These are phyloP conservation scores for Perccottus glenii DNA, from an alignment of 2,113 vertebrate species.

Conservation along the genomic window DNA sequence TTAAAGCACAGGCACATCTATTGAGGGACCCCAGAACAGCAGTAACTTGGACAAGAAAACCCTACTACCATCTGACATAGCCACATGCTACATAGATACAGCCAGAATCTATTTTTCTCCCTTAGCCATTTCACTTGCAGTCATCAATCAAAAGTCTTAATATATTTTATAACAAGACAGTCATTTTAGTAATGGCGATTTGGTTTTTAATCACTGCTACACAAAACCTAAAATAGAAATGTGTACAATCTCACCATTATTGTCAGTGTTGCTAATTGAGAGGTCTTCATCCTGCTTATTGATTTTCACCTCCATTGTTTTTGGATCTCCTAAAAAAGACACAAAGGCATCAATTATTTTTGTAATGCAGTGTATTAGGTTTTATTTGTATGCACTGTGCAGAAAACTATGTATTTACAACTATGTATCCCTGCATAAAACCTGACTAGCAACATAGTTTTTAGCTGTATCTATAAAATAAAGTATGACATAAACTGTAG, in stretches of 20 bases:
- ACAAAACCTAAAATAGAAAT: too few relatives aligned
- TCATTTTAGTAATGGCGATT: too few relatives aligned
- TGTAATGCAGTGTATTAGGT: too few relatives aligned
- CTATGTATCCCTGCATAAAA: too few relatives aligned
- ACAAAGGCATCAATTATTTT: neutral
- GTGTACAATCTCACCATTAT: constrained; percentile 85
- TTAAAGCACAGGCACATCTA: constrained; percentile 60
- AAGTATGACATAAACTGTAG: too few relatives aligned
- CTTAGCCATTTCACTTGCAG: constrained; percentile 8
- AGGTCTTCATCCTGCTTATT: constrained; percentile 89
- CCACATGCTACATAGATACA: constrained; percentile 43
- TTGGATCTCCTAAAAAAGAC: neutral
- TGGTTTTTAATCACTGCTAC: too few relatives aligned
- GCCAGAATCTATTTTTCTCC: constrained; percentile 47
- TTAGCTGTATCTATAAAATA: too few relatives aligned
- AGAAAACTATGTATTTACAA: too few relatives aligned
- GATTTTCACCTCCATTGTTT: constrained; percentile 94
- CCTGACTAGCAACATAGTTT: too few relatives aligned
- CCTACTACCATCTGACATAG: constrained; percentile 68
- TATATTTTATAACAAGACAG: neutral
- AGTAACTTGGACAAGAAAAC: constrained; percentile 62
- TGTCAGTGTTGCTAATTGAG: constrained; percentile 92
- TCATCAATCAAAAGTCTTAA: neutral
- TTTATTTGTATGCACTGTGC: too few relatives aligned
- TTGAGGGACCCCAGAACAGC: constrained; percentile 58